Evolutionary conservation across 2,113 vertebrate genomes (phyloP).

Genomic region (Bambusicola thoracicus): DNA sequence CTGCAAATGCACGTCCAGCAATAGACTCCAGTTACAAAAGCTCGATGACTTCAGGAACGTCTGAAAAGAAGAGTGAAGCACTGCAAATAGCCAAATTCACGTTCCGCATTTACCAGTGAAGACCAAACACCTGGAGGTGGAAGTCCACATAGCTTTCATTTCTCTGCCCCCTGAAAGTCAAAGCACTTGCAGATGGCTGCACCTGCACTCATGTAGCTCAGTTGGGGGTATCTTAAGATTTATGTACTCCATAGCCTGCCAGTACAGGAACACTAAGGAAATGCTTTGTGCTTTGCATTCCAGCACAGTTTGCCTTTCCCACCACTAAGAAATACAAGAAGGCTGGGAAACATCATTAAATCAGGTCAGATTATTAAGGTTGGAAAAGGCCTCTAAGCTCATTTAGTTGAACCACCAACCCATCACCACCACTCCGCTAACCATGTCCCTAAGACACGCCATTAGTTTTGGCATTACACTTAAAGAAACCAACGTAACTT

Average conservation of each 20-base stretch:
- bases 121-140: neutral
- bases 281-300: neutral
- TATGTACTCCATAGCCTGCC: neutral
- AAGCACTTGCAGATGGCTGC: neutral
- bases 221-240: neutral
- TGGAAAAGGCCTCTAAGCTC: too few relatives aligned
- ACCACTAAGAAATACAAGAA: neutral
- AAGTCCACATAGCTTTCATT: neutral
- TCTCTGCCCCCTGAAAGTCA: neutral
- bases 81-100: neutral
- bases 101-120: neutral
- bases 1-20: neutral
- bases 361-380: neutral
- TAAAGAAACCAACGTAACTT: neutral
- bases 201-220: neutral
- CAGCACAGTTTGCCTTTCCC: neutral
- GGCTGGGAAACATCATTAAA: neutral
- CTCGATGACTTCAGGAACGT: accelerated
- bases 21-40: neutral
- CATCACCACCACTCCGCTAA: too few relatives aligned
- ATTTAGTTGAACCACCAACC: too few relatives aligned
- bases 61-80: neutral
- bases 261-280: neutral
- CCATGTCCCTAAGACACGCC: neutral
- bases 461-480: neutral